These are phyloP conservation scores for Chrysomela aeneicollis DNA, from an alignment of 2,888 invertebrate species.

Conservation along the genomic window DNA sequence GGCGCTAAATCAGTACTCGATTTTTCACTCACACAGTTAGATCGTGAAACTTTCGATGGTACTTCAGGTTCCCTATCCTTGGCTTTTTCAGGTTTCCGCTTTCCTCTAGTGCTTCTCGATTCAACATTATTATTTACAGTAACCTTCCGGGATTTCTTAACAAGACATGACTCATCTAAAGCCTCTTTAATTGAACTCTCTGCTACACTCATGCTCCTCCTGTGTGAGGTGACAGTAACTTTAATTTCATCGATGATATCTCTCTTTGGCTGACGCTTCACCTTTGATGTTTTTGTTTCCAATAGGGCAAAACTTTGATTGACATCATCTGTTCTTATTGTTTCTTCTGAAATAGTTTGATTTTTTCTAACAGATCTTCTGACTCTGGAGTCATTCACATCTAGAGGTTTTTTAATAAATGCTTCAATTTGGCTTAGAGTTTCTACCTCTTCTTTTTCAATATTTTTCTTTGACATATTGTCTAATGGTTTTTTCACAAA, in stretches of 20 bases:
- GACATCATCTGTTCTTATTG: constrained; percentile 21
- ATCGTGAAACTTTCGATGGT: background rate
- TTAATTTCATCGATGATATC: constrained; percentile 32
- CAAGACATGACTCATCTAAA: background rate
- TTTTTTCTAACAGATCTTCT: constrained; percentile 15
- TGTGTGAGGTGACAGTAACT: constrained; percentile 37
- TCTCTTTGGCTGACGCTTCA: constrained; percentile 30
- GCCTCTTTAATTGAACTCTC: constrained; percentile 20
- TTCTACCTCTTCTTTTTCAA: constrained; percentile 11
- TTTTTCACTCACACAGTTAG: background rate
- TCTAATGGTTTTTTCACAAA: constrained; percentile 22
- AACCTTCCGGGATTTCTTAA: constrained; percentile 18
- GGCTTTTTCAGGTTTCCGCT: constrained; percentile 7
- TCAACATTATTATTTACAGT: constrained; percentile 20
- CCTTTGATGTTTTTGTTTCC: constrained; percentile 40
- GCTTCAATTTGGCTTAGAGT: constrained; percentile 38
- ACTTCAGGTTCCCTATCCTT: constrained; percentile 12
- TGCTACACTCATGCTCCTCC: constrained; percentile 37
- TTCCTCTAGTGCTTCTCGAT: background rate
- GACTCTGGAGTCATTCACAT: constrained; percentile 5
- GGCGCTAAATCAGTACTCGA: background rate
- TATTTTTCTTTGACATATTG: too few relatives aligned
- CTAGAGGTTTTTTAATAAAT: constrained; percentile 32
- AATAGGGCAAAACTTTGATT: constrained; percentile 40
- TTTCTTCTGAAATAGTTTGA: background rate